Conservation (phyloP, 2,797 vertebrate genomes). For the Enteromius afrohamiltoni region DNA sequence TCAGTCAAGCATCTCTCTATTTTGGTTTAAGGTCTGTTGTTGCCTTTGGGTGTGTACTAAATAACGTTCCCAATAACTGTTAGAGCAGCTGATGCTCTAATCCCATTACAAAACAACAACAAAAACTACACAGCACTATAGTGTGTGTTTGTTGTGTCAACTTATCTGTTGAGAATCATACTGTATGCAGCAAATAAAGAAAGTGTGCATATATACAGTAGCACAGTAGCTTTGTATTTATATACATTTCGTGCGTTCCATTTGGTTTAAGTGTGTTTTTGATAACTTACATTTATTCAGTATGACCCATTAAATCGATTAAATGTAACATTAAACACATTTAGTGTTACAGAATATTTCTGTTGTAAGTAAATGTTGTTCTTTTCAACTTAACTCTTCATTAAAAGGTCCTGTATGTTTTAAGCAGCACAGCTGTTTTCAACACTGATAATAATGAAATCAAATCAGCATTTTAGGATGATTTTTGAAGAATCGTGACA, state of each 20-base stretch:
- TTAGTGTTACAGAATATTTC: background rate
- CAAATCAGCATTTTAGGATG: background rate
- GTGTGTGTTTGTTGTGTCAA: background rate
- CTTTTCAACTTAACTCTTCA: background rate
- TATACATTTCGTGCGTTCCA: background rate
- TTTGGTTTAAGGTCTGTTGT: slow-evolving; percentile 16
- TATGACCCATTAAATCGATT: too few species aligned
- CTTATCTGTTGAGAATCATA: background rate
- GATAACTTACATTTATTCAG: background rate
- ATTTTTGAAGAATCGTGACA: background rate
- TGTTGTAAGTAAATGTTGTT: background rate
- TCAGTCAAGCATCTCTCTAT: background rate
- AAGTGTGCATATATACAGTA: background rate
- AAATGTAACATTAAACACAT: background rate
- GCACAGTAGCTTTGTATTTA: background rate
- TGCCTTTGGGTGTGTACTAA: slow-evolving; percentile 5
- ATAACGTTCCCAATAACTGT: background rate
- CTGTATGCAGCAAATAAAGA: slow-evolving; percentile 1
- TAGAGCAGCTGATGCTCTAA: background rate
- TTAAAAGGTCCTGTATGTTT: background rate
- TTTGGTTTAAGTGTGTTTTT: background rate
- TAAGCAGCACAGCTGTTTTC: background rate
- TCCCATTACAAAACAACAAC: background rate
- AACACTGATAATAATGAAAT: background rate
- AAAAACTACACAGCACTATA: background rate